A percentile compares a stretch with the other conserved stretches of the same genome.
Evolutionary conservation across 2,888 invertebrate genomes (phyloP).

Genomic region (Orgyia antiqua): DNA sequence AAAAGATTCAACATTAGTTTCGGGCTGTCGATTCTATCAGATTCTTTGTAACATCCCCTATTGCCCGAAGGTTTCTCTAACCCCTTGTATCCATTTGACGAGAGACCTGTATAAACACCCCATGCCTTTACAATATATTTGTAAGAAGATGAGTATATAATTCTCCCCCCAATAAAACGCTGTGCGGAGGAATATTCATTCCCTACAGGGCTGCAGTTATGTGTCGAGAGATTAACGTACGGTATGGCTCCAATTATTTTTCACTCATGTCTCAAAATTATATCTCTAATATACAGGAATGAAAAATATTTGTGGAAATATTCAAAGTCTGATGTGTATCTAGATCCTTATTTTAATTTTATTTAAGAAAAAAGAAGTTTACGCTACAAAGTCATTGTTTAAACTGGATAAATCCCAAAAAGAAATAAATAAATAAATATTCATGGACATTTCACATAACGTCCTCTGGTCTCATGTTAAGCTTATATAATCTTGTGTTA

Average conservation of each 20-base stretch:
- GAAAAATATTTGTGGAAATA: too few species aligned
- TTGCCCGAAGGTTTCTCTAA: slow-evolving; percentile 41
- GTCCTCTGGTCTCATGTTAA: too few species aligned
- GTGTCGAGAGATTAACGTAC: slow-evolving; percentile 24
- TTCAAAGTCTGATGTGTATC: too few species aligned
- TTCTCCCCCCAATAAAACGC: slow-evolving; percentile 54
- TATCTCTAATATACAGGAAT: too few species aligned
- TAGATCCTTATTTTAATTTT: too few species aligned
- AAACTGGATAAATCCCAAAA: too few species aligned
- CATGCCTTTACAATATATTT: slow-evolving; percentile 66
- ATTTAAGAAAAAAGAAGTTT: too few species aligned
- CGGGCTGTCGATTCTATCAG: slow-evolving; percentile 37
- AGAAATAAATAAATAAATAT: too few species aligned
- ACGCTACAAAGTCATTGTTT: too few species aligned
- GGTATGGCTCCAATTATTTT: slow-evolving; percentile 9
- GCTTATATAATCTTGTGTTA: too few species aligned
- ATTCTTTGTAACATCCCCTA: slow-evolving; percentile 44
- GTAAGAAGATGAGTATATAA: slow-evolving; percentile 67
- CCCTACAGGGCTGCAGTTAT: slow-evolving; percentile 44
- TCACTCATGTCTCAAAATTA: too few species aligned
- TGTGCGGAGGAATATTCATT: slow-evolving; percentile 55
- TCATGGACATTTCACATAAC: too few species aligned
- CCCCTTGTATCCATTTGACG: slow-evolving; percentile 57
- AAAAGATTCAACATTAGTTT: slow-evolving; percentile 31
- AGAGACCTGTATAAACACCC: slow-evolving; percentile 37